Percentiles rank a stretch among this genome's conserved stretches.
Conservation (phyloP, 2,797 vertebrate species). For the Liparis tanakae region DNA sequence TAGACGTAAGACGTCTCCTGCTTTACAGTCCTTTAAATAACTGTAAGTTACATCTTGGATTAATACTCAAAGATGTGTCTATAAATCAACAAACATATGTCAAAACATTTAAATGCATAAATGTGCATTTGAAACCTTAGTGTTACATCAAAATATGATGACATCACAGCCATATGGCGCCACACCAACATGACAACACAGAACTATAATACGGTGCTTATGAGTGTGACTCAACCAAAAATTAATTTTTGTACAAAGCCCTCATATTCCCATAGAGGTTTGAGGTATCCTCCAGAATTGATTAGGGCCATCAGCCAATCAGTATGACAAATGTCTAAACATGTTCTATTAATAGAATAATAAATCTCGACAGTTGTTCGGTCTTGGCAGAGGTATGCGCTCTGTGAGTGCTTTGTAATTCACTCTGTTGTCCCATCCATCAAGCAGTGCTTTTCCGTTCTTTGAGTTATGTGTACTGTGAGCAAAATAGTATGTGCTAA, state of each 20-base stretch:
- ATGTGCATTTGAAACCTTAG: neutral
- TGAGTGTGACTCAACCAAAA: constrained; percentile 17
- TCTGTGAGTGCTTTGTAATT: constrained; percentile 46
- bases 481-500: constrained; percentile 7
- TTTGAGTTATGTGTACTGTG: constrained; percentile 19
- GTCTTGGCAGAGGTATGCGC: constrained; percentile 26
- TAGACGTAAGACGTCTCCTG: neutral
- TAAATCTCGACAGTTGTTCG: constrained; percentile 30
- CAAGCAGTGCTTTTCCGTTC: constrained; percentile 17
- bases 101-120: neutral
- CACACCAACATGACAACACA: constrained; percentile 3
- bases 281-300: constrained; percentile 28
- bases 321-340: constrained; percentile 47
- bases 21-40: neutral
- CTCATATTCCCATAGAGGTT: constrained; percentile 17
- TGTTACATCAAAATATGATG: neutral
- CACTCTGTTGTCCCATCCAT: constrained; percentile 46
- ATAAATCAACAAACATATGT: neutral
- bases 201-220: neutral
- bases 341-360: constrained; percentile 49
- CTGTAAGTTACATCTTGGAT: neutral
- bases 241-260: constrained; percentile 25
- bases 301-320: constrained; percentile 36
- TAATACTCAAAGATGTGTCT: neutral
- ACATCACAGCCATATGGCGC: neutral